Conservation (phyloP, 2,113 vertebrate genomes). For the Macrotis lagotis region DNA sequence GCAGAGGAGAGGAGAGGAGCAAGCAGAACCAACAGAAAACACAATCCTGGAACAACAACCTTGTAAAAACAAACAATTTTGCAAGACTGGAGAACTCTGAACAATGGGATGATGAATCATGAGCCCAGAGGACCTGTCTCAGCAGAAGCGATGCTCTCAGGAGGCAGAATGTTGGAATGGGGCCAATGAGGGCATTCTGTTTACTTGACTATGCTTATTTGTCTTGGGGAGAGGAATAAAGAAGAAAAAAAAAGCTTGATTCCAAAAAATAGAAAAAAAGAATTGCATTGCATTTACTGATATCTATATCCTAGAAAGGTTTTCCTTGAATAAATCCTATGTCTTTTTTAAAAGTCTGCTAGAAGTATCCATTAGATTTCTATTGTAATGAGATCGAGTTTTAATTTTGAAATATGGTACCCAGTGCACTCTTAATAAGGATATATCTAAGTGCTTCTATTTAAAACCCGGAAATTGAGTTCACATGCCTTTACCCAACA, state of each 20-base stretch:
- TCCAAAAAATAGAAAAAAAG: background rate
- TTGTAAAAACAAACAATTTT: background rate
- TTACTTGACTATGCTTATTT: background rate
- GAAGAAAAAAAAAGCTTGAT: background rate
- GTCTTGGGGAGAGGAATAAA: background rate
- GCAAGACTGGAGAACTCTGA: background rate
- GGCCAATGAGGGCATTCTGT: background rate
- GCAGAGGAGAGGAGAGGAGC: background rate
- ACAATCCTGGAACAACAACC: background rate
- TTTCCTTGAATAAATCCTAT: background rate
- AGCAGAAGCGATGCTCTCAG: background rate
- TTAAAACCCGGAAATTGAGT: background rate
- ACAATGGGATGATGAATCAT: background rate
- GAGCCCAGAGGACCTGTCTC: background rate
- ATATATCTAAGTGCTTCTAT: background rate
- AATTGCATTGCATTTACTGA: background rate
- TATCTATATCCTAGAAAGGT: background rate
- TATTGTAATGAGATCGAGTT: too few species aligned
- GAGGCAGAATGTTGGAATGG: background rate
- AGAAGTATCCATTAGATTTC: background rate
- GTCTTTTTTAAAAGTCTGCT: background rate
- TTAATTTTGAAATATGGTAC: background rate
- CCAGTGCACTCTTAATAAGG: background rate
- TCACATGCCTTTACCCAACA: background rate
- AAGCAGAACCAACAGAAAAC: background rate